These are phyloP conservation scores for Holothuria scabra DNA, from an alignment of 53 echinoderm and acorn worm genomes.

Conservation along the genomic window DNA sequence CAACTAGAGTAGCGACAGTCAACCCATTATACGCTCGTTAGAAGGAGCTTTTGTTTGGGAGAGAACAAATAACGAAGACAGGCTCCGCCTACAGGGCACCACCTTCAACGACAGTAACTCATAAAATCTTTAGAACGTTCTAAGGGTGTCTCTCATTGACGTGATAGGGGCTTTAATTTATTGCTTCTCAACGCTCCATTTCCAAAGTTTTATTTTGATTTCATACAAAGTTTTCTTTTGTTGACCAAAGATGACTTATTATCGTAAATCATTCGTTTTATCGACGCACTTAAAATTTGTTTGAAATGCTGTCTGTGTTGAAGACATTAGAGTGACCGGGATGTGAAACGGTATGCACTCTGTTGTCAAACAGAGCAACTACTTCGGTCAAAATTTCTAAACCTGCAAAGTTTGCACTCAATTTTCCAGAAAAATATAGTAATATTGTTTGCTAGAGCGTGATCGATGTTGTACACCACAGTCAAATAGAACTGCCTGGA, in stretches of 20 bases:
- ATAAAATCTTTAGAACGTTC: neutral
- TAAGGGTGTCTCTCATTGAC: no score
- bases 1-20: neutral
- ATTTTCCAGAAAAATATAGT: no score
- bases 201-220: conserved; percentile 41
- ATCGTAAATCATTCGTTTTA: conserved; percentile 32
- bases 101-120: conserved; percentile 21
- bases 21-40: conserved; percentile 11
- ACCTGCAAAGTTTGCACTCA: no score
- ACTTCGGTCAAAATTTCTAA: no score
- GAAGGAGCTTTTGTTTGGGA: conserved; percentile 24
- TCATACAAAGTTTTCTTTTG: conserved; percentile 20
- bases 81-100: conserved; percentile 40
- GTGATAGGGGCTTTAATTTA: neutral
- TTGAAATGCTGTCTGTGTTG: conserved; percentile 32
- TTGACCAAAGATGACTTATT: conserved; percentile 18
- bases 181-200: neutral
- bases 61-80: neutral
- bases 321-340: conserved; percentile 26
- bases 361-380: conserved; percentile 20
- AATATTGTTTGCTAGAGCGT: no score
- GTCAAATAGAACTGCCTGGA: no score
- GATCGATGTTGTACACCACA: no score
- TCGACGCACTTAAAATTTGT: conserved; percentile 37
- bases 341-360: conserved; percentile 29